Evolutionary conservation across 2,888 invertebrate species (phyloP).

Genomic region (Danaus chrysippus): DNA sequence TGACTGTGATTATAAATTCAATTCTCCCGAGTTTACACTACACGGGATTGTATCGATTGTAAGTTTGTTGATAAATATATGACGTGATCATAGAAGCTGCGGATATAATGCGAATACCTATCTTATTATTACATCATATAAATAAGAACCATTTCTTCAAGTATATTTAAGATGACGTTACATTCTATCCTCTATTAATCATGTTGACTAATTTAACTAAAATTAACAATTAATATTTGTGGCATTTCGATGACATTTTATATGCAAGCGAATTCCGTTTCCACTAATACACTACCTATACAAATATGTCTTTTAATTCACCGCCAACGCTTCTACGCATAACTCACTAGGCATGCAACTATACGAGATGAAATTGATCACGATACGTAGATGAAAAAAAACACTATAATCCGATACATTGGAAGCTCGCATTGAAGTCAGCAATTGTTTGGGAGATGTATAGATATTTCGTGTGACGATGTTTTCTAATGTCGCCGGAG

Average conservation of each 20-base stretch:
- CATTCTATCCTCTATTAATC: too few relatives aligned
- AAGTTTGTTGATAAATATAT: constrained; percentile 36
- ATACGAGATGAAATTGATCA: too few relatives aligned
- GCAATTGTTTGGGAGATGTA: constrained; percentile 27
- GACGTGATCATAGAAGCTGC: constrained; percentile 41
- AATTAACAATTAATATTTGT: too few relatives aligned
- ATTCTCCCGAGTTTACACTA: neutral
- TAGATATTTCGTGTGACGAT: constrained; percentile 37
- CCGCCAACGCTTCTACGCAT: too few relatives aligned
- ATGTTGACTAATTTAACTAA: too few relatives aligned
- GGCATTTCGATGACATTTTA: too few relatives aligned
- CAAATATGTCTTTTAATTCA: too few relatives aligned
- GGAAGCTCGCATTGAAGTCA: neutral
- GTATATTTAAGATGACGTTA: too few relatives aligned
- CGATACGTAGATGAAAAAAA: neutral
- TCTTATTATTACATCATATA: neutral
- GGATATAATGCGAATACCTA: constrained; percentile 19
- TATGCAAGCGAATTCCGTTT: too few relatives aligned
- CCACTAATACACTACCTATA: too few relatives aligned
- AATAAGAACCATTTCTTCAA: too few relatives aligned
- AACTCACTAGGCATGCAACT: too few relatives aligned
- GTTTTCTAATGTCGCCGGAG: constrained; percentile 66
- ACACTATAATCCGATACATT: neutral
- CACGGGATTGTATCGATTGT: constrained; percentile 2
- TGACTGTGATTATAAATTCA: neutral